phyloP scores from a whole-genome alignment of 2,888 invertebrate species.

The Sericinus montela region DNA sequence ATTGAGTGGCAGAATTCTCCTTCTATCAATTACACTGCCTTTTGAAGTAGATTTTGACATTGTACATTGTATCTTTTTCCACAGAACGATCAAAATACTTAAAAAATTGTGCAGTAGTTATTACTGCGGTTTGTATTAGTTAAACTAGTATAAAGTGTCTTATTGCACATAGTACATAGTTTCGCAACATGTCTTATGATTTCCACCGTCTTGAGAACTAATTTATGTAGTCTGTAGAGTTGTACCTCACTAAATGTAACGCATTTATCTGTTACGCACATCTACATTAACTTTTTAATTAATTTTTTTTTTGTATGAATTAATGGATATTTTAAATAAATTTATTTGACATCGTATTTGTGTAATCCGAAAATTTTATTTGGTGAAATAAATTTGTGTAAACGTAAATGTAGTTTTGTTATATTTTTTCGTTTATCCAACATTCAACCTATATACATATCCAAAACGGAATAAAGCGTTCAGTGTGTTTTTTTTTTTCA shows the following conservation, averaged over 20 bases:
- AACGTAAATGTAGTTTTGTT: background rate
- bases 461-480: no score
- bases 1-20: background rate
- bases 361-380: constrained; percentile 5
- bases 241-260: background rate
- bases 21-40: constrained; percentile 32
- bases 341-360: background rate
- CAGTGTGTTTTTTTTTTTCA: no score
- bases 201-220: background rate
- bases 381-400: constrained; percentile 3
- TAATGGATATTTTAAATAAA: background rate
- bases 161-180: background rate
- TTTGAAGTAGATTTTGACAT: constrained; percentile 25
- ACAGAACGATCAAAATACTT: background rate
- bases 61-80: no score
- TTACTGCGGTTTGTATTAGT: no score
- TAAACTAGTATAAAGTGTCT: background rate
- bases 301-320: background rate
- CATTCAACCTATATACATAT: no score
- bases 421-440: no score
- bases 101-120: no score
- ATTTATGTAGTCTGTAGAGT: background rate
- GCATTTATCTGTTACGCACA: background rate
- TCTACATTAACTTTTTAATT: no score
- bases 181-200: background rate